phyloP scores from a whole-genome alignment of 2,797 vertebrate species.

The Pangasius mekongensis region DNA sequence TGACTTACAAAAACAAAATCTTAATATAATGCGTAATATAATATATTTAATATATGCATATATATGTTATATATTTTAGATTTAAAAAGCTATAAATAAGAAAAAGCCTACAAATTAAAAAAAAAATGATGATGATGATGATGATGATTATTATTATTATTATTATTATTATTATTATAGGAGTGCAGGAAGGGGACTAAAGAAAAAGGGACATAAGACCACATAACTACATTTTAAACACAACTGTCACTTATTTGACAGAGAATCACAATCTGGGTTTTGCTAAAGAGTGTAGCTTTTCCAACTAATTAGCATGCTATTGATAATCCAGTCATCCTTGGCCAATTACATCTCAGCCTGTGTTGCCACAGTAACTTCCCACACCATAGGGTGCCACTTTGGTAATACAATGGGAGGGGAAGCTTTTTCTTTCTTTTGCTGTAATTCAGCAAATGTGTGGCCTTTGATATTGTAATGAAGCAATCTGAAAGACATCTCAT shows the following conservation, averaged over 20 bases:
- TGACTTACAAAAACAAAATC: too few relatives aligned
- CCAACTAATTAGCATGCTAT: constrained; percentile 23
- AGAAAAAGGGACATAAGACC: too few relatives aligned
- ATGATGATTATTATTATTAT: too few relatives aligned
- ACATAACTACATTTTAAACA: background rate
- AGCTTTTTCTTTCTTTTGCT: background rate
- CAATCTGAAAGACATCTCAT: constrained; percentile 23
- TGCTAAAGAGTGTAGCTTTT: background rate
- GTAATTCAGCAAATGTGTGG: constrained; percentile 9
- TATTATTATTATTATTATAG: too few relatives aligned
- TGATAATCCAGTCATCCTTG: constrained; percentile 9
- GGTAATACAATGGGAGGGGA: background rate
- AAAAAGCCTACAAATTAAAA: too few relatives aligned
- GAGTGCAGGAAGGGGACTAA: too few relatives aligned
- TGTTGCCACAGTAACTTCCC: constrained; percentile 32
- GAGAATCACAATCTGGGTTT: background rate
- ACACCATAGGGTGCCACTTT: constrained; percentile 18
- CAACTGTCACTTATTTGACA: background rate
- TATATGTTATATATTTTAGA: too few relatives aligned
- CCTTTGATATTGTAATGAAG: constrained; percentile 15
- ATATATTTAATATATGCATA: too few relatives aligned
- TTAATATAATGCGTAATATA: too few relatives aligned
- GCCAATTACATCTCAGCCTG: constrained; percentile 7
- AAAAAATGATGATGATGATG: too few relatives aligned
- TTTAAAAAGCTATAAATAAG: too few relatives aligned